Evolutionary conservation across 2,113 vertebrate genomes (phyloP).

Genomic region (Cephalopterus ornatus): DNA sequence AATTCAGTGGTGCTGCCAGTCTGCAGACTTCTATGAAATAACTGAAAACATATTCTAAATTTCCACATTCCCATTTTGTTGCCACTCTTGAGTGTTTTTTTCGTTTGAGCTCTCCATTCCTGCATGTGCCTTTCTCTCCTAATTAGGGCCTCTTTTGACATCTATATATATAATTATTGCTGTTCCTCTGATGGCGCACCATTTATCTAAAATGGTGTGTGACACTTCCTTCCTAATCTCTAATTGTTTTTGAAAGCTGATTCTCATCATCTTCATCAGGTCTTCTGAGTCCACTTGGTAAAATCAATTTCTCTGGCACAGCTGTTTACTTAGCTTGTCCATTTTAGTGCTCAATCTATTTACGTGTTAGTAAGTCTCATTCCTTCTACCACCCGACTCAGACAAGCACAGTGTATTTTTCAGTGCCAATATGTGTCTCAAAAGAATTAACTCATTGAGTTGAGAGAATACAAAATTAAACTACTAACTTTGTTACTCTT

Average conservation of each 20-base stretch:
- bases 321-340: background rate
- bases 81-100: background rate
- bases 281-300: background rate
- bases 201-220: background rate
- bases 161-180: background rate
- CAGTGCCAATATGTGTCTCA: background rate
- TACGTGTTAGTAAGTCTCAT: background rate
- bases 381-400: background rate
- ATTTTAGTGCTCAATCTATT: slow-evolving; percentile 14
- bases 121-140: background rate
- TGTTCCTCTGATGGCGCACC: background rate
- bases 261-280: background rate
- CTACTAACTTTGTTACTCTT: background rate
- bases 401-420: background rate
- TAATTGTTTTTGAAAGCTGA: background rate
- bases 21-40: background rate
- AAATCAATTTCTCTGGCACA: background rate
- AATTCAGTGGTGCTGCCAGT: background rate
- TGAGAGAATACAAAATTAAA: background rate
- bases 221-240: background rate
- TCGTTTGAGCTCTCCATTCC: background rate
- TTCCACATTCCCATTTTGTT: background rate
- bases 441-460: background rate
- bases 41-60: background rate
- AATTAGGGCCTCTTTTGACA: background rate